A percentile compares a stretch with the other conserved stretches of the same genome.
Evolutionary conservation across 2,888 invertebrate genomes (phyloP).

Genomic region (Pomacea canaliculata): DNA sequence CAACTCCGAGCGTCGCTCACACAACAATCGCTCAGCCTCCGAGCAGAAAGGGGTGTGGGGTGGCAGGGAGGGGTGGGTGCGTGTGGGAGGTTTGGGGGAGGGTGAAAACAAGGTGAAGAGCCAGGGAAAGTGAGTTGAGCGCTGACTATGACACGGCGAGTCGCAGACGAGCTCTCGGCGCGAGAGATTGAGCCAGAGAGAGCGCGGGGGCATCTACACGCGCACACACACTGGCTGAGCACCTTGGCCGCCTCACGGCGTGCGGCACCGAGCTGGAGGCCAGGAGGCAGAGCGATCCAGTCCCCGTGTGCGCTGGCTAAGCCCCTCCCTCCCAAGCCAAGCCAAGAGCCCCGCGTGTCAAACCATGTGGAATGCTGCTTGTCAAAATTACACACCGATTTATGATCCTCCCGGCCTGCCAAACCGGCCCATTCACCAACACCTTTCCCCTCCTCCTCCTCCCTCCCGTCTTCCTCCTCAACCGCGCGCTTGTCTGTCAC

Average conservation of each 20-base stretch:
- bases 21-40: too few species aligned
- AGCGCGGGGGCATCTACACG: too few species aligned
- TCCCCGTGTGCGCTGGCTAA: neutral
- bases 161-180: too few species aligned
- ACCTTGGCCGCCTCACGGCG: too few species aligned
- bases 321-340: constrained; percentile 17
- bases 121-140: neutral
- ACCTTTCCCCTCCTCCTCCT: too few species aligned
- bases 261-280: too few species aligned
- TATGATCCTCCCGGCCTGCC: constrained; percentile 14
- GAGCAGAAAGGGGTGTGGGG: too few species aligned
- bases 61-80: too few species aligned
- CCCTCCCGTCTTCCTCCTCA: neutral
- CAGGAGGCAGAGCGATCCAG: neutral
- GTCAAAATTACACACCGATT: constrained; percentile 28
- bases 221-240: too few species aligned
- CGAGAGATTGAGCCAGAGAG: too few species aligned
- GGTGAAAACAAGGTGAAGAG: neutral
- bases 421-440: neutral
- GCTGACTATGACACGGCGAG: too few species aligned
- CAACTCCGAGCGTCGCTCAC: too few species aligned
- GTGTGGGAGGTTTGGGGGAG: neutral
- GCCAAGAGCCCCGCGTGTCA: neutral
- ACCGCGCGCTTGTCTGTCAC: neutral
- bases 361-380: constrained; percentile 12